Conservation (phyloP, 2,113 vertebrate genomes). For the Ornithorhynchus anatinus region DNA sequence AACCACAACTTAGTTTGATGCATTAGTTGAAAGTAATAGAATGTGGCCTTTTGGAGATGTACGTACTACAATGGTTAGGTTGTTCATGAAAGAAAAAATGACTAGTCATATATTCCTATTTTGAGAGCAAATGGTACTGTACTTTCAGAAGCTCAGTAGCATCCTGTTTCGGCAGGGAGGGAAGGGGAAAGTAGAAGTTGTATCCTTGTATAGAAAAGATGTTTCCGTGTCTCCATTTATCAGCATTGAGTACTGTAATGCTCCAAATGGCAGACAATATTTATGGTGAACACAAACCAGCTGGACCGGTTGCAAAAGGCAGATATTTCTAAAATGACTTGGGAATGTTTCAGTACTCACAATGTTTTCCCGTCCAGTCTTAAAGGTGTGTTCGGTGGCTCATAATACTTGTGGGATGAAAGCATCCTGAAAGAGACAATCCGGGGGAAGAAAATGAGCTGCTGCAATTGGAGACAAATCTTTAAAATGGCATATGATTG, state of each 20-base stretch:
- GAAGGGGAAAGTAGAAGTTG: not conserved
- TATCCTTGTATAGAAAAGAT: not conserved
- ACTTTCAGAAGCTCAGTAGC: slow-evolving; percentile 8
- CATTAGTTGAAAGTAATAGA: slow-evolving; percentile 28
- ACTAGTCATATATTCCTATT: slow-evolving; percentile 28
- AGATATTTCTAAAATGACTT: not conserved
- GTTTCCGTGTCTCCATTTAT: not conserved
- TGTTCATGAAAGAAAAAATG: slow-evolving; percentile 29
- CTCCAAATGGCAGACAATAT: not conserved
- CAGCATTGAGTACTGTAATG: not conserved
- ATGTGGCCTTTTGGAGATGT: slow-evolving; percentile 11
- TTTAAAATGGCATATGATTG: not conserved
- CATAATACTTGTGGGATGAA: not conserved
- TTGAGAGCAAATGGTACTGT: not conserved
- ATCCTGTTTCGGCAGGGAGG: slow-evolving; percentile 2
- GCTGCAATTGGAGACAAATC: not conserved
- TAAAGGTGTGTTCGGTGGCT: not conserved
- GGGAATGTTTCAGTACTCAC: not conserved
- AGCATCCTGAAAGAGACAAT: no score
- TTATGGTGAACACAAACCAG: not conserved
- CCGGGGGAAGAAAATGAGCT: not conserved
- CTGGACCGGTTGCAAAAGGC: not conserved
- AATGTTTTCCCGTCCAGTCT: not conserved
- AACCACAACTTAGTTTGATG: slow-evolving; percentile 21
- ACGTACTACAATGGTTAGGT: slow-evolving; percentile 35